Evolutionary conservation across 1,140 invertebrate species (phyloP).

Genomic region (Cydia fagiglandana): DNA sequence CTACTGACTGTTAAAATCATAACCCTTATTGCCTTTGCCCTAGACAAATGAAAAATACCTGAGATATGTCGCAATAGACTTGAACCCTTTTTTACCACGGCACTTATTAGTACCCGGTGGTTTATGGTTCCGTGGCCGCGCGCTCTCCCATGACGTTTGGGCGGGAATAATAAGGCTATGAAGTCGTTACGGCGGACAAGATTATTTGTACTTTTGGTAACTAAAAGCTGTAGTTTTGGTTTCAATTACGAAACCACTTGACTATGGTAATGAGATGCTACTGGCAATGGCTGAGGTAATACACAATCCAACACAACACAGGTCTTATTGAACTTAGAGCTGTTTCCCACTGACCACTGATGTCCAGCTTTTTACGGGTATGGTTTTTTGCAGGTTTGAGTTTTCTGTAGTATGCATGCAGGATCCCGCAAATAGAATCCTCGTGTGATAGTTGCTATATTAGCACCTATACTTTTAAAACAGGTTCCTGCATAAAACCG

Average conservation of each 20-base stretch:
- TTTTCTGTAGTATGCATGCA: too few species aligned
- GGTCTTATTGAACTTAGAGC: too few species aligned
- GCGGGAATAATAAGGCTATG: conserved; percentile 49
- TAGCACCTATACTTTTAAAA: too few species aligned
- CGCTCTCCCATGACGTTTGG: conserved; percentile 73
- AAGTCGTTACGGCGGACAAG: conserved; percentile 11
- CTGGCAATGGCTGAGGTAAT: background rate
- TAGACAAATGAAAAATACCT: background rate
- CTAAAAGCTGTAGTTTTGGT: conserved; percentile 20
- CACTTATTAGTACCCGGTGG: conserved; percentile 48
- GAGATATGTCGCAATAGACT: background rate
- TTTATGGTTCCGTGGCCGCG: conserved; percentile 60
- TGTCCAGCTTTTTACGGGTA: too few species aligned
- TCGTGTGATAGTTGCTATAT: too few species aligned
- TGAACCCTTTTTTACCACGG: conserved; percentile 33
- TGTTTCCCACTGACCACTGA: too few species aligned
- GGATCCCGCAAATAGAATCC: too few species aligned
- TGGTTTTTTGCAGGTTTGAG: too few species aligned
- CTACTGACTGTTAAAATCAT: too few species aligned
- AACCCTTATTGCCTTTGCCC: background rate
- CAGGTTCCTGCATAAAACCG: too few species aligned
- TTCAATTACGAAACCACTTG: conserved; percentile 11
- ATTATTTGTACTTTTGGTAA: conserved; percentile 11
- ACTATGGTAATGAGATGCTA: background rate
- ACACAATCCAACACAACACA: too few species aligned